A percentile compares a stretch with the other conserved stretches of the same genome.
These are phyloP conservation scores for Lynx canadensis DNA, from an alignment of 2,113 vertebrate species.

Conservation along the genomic window DNA sequence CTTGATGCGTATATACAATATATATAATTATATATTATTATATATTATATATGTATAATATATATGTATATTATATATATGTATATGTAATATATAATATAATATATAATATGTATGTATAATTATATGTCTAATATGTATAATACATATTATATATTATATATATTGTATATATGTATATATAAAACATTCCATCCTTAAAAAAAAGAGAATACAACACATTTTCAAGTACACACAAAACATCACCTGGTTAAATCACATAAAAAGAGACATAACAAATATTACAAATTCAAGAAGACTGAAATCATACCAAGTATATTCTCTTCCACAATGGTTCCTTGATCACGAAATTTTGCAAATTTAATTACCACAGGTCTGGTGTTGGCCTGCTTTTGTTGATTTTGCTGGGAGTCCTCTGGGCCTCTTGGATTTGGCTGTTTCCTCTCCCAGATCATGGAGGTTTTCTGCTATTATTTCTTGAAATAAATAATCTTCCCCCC, in stretches of 20 bases:
- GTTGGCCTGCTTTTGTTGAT: not conserved
- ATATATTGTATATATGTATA: too few relatives aligned
- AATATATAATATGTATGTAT: too few relatives aligned
- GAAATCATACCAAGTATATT: not conserved
- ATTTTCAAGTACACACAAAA: not conserved
- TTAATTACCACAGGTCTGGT: not conserved
- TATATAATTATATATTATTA: not conserved
- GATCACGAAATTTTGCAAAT: not conserved
- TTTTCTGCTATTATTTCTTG: not conserved
- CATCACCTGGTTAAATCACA: not conserved
- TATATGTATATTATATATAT: too few relatives aligned
- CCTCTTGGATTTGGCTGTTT: not conserved
- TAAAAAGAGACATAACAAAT: not conserved
- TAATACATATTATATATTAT: too few relatives aligned
- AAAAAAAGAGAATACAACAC: not conserved
- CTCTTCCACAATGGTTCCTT: not conserved
- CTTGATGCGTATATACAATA: not conserved
- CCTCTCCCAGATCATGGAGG: not conserved
- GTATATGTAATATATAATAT: too few relatives aligned
- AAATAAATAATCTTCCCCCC: not conserved
- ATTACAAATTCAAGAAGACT: not conserved
- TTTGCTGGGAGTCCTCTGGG: not conserved
- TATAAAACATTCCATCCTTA: not conserved
- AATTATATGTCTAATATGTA: too few relatives aligned
- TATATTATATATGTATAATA: too few relatives aligned